Conservation (phyloP, 1,140 invertebrate species). For the Cydia fagiglandana region DNA sequence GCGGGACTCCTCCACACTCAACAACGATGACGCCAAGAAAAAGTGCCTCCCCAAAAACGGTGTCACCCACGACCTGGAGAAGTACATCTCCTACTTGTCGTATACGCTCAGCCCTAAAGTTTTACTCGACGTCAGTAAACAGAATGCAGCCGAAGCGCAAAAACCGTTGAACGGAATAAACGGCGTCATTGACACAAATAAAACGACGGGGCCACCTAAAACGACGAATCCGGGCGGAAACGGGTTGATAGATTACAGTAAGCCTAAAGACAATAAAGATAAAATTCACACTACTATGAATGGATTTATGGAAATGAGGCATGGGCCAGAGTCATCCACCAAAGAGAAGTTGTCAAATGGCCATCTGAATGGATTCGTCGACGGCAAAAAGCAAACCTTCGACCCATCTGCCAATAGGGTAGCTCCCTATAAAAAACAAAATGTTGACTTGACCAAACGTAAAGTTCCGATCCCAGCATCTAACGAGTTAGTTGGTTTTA, state of each 20-base stretch:
- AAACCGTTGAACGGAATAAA: constrained; percentile 43
- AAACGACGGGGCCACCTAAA: constrained; percentile 55
- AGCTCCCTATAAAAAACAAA: constrained; percentile 44
- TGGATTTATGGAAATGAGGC: constrained; percentile 64
- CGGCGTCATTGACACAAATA: constrained; percentile 43
- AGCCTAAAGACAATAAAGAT: constrained; percentile 57
- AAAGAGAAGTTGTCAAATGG: constrained; percentile 52
- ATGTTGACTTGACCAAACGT: constrained; percentile 43
- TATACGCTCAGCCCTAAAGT: constrained; percentile 75
- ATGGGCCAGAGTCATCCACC: constrained; percentile 48
- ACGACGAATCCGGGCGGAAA: constrained; percentile 47
- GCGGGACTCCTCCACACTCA: constrained; percentile 58
- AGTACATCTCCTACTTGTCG: constrained; percentile 76
- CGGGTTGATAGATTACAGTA: constrained; percentile 56
- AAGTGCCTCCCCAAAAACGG: constrained; percentile 72
- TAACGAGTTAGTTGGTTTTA: constrained; percentile 50
- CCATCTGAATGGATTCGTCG: constrained; percentile 54
- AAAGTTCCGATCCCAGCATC: constrained; percentile 61
- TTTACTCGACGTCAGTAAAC: constrained; percentile 68
- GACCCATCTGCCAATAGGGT: constrained; percentile 67
- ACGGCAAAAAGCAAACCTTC: constrained; percentile 54
- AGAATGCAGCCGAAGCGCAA: constrained; percentile 47
- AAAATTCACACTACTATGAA: constrained; percentile 56
- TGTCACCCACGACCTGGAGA: constrained; percentile 72
- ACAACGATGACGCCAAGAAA: constrained; percentile 64